Percentiles rank a stretch among this genome's conserved stretches.
These are phyloP conservation scores for Luscinia megarhynchos DNA, from an alignment of 2,797 vertebrate species.

Conservation along the genomic window DNA sequence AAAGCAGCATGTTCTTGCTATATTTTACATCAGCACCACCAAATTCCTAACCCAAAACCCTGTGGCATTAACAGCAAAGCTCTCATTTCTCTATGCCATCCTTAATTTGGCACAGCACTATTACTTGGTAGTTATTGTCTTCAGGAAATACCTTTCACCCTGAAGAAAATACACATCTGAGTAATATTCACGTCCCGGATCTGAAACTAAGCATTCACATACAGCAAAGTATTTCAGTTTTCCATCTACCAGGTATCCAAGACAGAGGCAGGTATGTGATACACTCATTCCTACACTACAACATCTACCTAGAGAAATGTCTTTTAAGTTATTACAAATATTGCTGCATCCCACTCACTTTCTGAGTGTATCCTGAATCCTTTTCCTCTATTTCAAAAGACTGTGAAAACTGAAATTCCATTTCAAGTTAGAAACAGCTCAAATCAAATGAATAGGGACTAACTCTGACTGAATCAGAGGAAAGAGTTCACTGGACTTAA, in stretches of 20 bases:
- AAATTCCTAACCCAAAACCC: neutral
- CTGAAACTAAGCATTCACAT: neutral
- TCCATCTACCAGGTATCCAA: neutral
- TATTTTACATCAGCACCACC: neutral
- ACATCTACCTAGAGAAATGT: neutral
- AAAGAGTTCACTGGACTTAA: neutral
- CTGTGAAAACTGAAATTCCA: neutral
- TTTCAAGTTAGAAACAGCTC: neutral
- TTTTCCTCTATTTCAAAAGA: neutral
- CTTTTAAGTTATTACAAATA: neutral
- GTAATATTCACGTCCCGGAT: neutral
- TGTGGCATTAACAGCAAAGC: neutral
- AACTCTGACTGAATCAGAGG: neutral
- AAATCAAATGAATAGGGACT: neutral
- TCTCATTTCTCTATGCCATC: neutral
- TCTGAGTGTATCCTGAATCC: neutral
- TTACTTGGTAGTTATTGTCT: rapidly evolving
- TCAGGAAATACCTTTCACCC: neutral
- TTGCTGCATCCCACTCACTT: neutral
- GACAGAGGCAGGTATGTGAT: neutral
- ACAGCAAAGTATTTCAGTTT: neutral
- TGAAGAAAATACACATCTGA: neutral
- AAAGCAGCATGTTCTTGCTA: neutral
- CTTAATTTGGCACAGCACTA: neutral
- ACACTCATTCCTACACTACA: neutral